phyloP scores from a whole-genome alignment of 2,113 vertebrate species.

The Ranitomeya variabilis region DNA sequence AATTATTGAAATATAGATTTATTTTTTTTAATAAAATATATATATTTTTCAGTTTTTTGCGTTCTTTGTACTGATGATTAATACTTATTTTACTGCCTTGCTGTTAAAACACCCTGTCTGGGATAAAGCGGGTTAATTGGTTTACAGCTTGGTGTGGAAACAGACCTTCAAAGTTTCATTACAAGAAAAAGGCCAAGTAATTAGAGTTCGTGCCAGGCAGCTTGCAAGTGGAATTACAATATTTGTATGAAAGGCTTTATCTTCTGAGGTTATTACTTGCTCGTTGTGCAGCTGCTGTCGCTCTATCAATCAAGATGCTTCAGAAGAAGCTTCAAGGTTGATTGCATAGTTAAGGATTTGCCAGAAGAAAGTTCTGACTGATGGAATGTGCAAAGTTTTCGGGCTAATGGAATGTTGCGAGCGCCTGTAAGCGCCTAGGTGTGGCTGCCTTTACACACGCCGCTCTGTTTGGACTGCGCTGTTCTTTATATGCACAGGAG shows the following conservation, averaged over 20 bases:
- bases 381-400: conserved; percentile 67
- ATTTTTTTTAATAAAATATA: too few relatives aligned
- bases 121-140: conserved; percentile 18
- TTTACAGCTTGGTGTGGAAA: not conserved
- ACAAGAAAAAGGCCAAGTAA: conserved; percentile 48
- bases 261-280: conserved; percentile 60
- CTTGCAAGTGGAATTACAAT: conserved; percentile 60
- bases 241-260: conserved; percentile 65
- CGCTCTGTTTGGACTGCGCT: conserved; percentile 37
- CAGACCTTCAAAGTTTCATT: conserved; percentile 55
- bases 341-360: conserved; percentile 39
- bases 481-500: conserved; percentile 59
- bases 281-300: conserved; percentile 67
- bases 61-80: not conserved
- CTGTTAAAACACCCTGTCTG: not conserved
- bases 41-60: not conserved
- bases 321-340: conserved; percentile 45
- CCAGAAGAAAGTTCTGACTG: conserved; percentile 63
- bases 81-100: conserved; percentile 14
- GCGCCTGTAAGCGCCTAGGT: conserved; percentile 41
- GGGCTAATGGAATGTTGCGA: conserved; percentile 63
- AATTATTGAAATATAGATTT: too few relatives aligned
- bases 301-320: conserved; percentile 62
- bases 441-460: conserved; percentile 57
- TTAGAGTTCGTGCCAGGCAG: conserved; percentile 59